Evolutionary conservation across 2,797 vertebrate genomes (phyloP), one percentile per base, ranked within the genome.

Genomic region (Moxostoma hubbsi): DNA sequence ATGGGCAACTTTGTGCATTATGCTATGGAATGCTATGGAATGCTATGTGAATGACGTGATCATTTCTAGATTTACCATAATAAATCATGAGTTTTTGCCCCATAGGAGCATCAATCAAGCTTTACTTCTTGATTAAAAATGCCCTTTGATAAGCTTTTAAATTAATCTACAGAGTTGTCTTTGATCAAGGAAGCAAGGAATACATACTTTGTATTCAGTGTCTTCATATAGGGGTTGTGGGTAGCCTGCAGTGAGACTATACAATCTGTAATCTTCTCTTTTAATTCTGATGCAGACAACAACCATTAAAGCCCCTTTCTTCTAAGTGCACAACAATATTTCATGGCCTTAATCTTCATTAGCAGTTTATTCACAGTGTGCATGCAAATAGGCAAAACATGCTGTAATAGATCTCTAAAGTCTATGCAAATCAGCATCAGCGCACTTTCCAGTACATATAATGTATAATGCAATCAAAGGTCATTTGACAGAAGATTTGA

Each of bases 261-360:
- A 69, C 24, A 24, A 46, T 79, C 70, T 73, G 45, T 66, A 80
- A 67, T 73, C 62, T 54, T 51, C 54, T 47, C 53, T 4, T 11
- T 62, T 51, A n/a, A 45, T 80, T 73, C 47, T 61, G 62, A 59
- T 10, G 66, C 62, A 49, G 45, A 49, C 9, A 15, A 63, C 64
- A 68, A 53, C 12, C 67, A 46, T 45, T 43, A 57, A 80, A 72
- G 57, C 46, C 55, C 75, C 74, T 65, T 81, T 88, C 81, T 81
- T 92, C 90, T 90, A 90, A 90, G 85, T 57, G 51, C 61, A 66
- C 69, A 73, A 71, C 77, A 58, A 49, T 72, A 57, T 58, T 58
- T 51, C 62, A 80, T 80, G 18, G 54, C 47, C 45, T 51, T 59
- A 59, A 62, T 75, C 64, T 61, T 67, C 64, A 80, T 75, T 53